These are phyloP conservation scores for Teleogryllus occipitalis DNA, from an alignment of 1,140 invertebrate species.

Conservation along the genomic window DNA sequence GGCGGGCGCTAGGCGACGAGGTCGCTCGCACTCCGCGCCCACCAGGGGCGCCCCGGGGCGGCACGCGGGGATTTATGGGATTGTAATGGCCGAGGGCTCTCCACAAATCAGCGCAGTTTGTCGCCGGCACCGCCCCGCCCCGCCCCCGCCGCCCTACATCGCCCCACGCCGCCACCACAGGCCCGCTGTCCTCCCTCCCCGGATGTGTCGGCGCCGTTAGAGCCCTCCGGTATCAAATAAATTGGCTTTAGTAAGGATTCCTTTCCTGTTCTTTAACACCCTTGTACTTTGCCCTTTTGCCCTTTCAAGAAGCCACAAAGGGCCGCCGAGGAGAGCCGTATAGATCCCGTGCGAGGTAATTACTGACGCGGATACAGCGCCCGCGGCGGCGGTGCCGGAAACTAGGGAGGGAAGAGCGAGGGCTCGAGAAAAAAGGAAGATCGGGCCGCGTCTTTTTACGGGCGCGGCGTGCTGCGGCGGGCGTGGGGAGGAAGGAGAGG, in stretches of 20 bases:
- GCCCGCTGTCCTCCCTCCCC: background rate
- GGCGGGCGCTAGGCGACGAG: background rate
- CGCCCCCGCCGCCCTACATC: background rate
- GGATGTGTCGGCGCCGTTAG: background rate
- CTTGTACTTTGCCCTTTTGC: background rate
- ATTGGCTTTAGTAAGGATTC: slow-evolving; percentile 4
- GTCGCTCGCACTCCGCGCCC: no score
- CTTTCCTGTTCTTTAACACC: slow-evolving; percentile 4
- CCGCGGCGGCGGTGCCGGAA: background rate
- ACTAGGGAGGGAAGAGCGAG: background rate
- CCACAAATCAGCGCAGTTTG: slow-evolving; percentile 3
- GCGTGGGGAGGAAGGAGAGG: no score
- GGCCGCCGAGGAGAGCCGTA: background rate
- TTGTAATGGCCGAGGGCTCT: background rate
- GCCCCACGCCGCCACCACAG: background rate
- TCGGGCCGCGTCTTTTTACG: background rate
- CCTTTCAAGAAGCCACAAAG: slow-evolving; percentile 3
- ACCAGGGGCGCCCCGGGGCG: no score
- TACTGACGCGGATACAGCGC: background rate
- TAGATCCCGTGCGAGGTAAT: slow-evolving; percentile 3
- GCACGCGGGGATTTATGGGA: background rate
- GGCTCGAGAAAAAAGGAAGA: background rate
- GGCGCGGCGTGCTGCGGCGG: background rate
- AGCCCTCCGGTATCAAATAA: background rate
- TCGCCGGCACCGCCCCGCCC: background rate